Percentiles rank a stretch among this genome's conserved stretches.
Evolutionary conservation across 1,140 invertebrate species (phyloP).

Genomic region (Adelges cooleyi): DNA sequence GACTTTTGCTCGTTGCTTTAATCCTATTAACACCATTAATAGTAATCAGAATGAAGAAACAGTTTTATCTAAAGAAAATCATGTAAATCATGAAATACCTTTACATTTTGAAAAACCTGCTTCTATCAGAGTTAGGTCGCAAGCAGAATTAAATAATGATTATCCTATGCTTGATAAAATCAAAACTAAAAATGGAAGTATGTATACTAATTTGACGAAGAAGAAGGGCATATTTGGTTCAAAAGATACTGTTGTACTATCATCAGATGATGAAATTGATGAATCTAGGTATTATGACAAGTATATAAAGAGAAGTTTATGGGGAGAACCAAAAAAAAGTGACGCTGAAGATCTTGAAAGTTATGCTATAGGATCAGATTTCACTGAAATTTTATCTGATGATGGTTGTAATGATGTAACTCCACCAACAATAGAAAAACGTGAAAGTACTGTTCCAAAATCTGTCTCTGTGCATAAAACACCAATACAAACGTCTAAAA

Average conservation of each 20-base stretch:
- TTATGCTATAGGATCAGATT: conserved; percentile 17
- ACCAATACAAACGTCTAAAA: not conserved
- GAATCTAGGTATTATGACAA: not conserved
- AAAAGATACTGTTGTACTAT: not conserved
- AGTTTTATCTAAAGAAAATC: not conserved
- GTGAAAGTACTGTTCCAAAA: not conserved
- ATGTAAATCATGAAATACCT: not conserved
- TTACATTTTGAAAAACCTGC: not conserved
- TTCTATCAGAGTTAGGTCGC: not conserved
- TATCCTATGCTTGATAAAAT: not conserved
- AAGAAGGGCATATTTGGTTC: not conserved
- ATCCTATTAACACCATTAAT: not conserved
- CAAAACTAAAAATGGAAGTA: not conserved
- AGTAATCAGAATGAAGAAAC: not conserved
- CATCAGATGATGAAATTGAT: conserved; percentile 16
- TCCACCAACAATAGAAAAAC: not conserved
- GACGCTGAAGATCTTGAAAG: not conserved
- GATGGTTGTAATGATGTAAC: not conserved
- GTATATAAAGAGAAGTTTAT: not conserved
- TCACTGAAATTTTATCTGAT: not conserved
- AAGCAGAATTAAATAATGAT: not conserved
- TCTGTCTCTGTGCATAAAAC: not conserved
- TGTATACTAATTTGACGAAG: not conserved
- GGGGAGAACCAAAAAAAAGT: not conserved
- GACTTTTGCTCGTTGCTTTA: not conserved